Evolutionary conservation across 2,797 vertebrate species (phyloP), one percentile per base, ranked within the genome.

Genomic region (Acanthornis magna): DNA sequence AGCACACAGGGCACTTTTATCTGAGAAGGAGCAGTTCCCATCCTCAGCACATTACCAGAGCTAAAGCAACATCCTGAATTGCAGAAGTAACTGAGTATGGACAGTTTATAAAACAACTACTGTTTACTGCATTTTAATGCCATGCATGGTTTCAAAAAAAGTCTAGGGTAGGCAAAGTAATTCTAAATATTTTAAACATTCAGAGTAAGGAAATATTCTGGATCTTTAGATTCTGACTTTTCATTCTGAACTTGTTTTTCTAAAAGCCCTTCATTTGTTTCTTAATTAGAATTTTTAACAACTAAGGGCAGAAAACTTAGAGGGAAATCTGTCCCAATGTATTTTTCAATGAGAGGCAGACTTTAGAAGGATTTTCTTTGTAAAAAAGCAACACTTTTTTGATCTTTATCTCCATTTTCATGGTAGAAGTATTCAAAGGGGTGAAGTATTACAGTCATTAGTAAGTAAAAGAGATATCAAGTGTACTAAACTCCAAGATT

Each of bases 381-480:
- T 65, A 45, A 62, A 91, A 94, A 83, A 73, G 27, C 55, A 91
- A 66, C 18, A 72, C 2, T 57, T 75, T 94, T 91, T 86, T 91
- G 58, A 91, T 79, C 83, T 94, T 88, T 82, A 86, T 94, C 73
- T 85, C 88, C 58, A 89, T 94, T 96, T 96, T 71, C 67, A 95
- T 70, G 78, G 79, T 79, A 80, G 60, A 88, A 92, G 18, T 57
- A 95, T 94, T 96, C 93, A 94, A 82, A 68, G 58, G 65, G 84
- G 32, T 83, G 71, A 85, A 85, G 58, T 76, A 94, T 91, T 94
- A 84, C 71, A 85, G 71, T 76, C 78, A 94, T 96, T 91, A 95
- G 88, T 89, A 91, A 82, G 82, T 77, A 91, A 96, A 93, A 87
- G 84, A 95, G 87, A 72, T 86, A 94, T 95, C 88, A 89, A 85